Conservation (phyloP, 2,888 invertebrate species). For the Pyrgus malvae region DNA sequence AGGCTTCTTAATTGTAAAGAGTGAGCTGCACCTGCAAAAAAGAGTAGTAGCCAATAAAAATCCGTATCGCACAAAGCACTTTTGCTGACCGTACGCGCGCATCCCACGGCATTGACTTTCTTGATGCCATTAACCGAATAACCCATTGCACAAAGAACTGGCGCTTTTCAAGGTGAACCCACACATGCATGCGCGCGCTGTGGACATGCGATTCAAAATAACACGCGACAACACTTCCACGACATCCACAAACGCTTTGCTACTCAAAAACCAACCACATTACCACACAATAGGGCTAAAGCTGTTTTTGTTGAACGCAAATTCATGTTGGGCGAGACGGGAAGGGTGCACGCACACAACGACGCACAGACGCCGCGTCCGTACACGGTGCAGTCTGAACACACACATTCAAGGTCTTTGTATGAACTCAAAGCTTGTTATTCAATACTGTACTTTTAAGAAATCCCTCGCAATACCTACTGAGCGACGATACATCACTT, state of each 20-base stretch:
- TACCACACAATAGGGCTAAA: constrained; percentile 4
- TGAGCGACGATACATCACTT: neutral
- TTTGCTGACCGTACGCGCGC: constrained; percentile 64
- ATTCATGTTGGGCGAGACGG: constrained; percentile 51
- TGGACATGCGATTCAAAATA: constrained; percentile 70
- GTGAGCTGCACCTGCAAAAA: too few relatives aligned
- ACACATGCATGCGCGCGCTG: constrained; percentile 52
- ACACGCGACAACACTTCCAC: constrained; percentile 45
- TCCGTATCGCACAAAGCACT: constrained; percentile 13
- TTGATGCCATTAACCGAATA: constrained; percentile 82
- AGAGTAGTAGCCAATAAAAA: too few relatives aligned
- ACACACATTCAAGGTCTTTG: constrained; percentile 46
- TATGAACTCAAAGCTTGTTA: constrained; percentile 29
- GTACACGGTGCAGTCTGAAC: constrained; percentile 64
- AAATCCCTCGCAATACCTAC: constrained; percentile 21
- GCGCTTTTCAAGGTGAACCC: constrained; percentile 80
- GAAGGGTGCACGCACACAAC: constrained; percentile 74
- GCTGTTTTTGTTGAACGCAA: constrained; percentile 21
- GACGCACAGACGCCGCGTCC: constrained; percentile 50
- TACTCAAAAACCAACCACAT: constrained; percentile 43
- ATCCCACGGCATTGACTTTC: constrained; percentile 79
- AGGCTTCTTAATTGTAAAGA: too few relatives aligned
- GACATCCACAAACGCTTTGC: constrained; percentile 23
- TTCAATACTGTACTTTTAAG: constrained; percentile 26
- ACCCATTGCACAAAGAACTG: constrained; percentile 82